Conservation (phyloP, 1,140 invertebrate genomes). For the Drosophila sproati region DNA sequence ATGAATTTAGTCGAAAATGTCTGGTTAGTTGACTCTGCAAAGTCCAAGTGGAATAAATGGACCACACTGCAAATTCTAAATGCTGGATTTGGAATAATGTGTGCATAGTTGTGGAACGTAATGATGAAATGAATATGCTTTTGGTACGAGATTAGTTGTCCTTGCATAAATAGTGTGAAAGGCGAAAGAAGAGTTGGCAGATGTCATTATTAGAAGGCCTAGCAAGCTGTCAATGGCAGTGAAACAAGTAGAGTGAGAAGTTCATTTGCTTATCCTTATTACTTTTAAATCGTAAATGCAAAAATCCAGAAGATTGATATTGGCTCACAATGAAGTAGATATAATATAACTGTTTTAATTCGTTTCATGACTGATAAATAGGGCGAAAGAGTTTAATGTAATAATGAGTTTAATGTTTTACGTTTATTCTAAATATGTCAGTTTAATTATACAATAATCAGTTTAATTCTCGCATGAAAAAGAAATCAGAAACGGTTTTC, state of each 20-base stretch:
- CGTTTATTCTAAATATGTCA: not conserved
- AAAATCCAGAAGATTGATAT: not conserved
- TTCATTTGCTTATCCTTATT: not conserved
- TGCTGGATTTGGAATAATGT: constrained; percentile 8
- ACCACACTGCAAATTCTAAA: constrained; percentile 5
- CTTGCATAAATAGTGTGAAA: not conserved
- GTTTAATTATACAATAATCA: not conserved
- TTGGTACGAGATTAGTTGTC: not conserved
- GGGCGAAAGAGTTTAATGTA: not conserved
- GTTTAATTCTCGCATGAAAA: not conserved
- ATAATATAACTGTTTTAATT: not conserved
- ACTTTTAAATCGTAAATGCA: not conserved
- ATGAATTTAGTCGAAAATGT: constrained; percentile 29
- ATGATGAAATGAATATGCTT: not conserved
- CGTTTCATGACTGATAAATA: not conserved
- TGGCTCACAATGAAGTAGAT: not conserved
- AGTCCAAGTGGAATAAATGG: constrained; percentile 14
- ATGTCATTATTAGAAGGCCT: not conserved
- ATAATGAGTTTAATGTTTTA: not conserved
- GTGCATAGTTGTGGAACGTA: constrained; percentile 8
- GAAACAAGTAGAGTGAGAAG: constrained; percentile 12
- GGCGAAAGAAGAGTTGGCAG: not conserved
- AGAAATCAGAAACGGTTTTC: not conserved
- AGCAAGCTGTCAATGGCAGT: constrained; percentile 9
- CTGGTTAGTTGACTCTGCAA: constrained; percentile 27